A percentile compares a stretch with the other conserved stretches of the same genome.
Conservation (phyloP, 2,113 vertebrate species). For the Istiophorus platypterus region DNA sequence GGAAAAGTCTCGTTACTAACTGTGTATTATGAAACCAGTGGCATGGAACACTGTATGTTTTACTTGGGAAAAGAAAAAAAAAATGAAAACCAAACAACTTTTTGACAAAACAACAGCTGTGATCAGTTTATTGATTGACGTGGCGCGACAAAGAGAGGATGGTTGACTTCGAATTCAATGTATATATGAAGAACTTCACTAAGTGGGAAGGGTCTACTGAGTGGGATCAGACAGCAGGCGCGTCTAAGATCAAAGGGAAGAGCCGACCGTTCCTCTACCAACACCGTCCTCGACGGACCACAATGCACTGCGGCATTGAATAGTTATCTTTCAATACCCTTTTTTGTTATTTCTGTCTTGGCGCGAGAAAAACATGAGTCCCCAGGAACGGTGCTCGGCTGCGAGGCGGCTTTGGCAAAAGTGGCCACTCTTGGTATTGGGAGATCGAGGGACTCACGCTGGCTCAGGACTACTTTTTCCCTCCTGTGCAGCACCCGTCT, state of each 20-base stretch:
- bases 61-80: too few species aligned
- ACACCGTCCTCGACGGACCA: too few species aligned
- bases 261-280: neutral
- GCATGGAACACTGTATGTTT: neutral
- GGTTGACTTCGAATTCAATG: neutral
- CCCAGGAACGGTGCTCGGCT: neutral
- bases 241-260: neutral
- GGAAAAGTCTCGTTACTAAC: neutral
- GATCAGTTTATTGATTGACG: neutral
- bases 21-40: neutral
- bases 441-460: too few species aligned
- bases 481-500: too few species aligned
- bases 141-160: too few species aligned
- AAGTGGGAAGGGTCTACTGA: neutral
- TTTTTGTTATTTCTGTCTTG: neutral
- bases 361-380: neutral
- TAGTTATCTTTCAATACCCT: neutral
- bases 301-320: neutral
- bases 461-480: too few species aligned
- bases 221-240: too few species aligned
- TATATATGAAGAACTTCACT: neutral
- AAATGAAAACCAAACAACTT: neutral
- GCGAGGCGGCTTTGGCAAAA: neutral
- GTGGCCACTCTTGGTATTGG: too few species aligned
- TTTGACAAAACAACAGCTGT: neutral